Evolutionary conservation across 2,888 invertebrate genomes (phyloP).

Genomic region (Drosophila falleni): DNA sequence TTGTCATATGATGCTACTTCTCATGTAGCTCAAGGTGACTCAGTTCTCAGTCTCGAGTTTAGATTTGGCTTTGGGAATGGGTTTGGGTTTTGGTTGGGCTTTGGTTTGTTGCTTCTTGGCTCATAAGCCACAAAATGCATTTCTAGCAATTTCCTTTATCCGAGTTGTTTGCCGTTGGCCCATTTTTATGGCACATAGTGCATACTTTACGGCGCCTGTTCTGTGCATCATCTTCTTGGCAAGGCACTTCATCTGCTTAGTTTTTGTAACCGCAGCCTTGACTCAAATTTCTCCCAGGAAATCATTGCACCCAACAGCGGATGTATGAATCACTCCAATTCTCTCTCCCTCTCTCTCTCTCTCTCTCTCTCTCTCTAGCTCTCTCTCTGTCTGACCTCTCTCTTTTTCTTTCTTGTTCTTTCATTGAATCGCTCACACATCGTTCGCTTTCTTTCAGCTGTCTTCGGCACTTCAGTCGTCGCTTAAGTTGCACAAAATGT

Average conservation of each 20-base stretch:
- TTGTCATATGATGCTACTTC: conserved; percentile 25
- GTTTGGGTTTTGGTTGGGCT: conserved; percentile 2
- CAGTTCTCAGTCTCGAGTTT: not conserved
- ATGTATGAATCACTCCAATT: conserved; percentile 53
- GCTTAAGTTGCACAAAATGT: conserved; percentile 79
- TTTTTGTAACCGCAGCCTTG: conserved; percentile 63
- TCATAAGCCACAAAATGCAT: conserved; percentile 75
- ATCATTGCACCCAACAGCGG: conserved; percentile 75
- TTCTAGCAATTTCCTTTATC: conserved; percentile 73
- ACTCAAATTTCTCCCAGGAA: conserved; percentile 67
- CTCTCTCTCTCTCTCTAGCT: not conserved
- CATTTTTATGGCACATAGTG: conserved; percentile 65
- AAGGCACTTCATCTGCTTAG: conserved; percentile 66
- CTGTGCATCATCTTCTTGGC: conserved; percentile 29
- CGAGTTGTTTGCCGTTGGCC: conserved; percentile 62
- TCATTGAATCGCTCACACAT: not conserved
- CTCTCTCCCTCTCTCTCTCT: not conserved
- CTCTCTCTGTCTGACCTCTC: not conserved
- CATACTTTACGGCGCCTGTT: conserved; percentile 57
- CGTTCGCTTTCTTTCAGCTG: conserved; percentile 53
- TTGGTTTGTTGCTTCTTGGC: conserved; percentile 55
- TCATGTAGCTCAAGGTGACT: conserved; percentile 42
- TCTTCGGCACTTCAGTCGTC: conserved; percentile 70
- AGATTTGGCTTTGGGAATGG: conserved; percentile 8
- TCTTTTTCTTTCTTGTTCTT: not conserved